phyloP scores from a whole-genome alignment of 2,888 invertebrate genomes.

The Sympetrum striolatum region DNA sequence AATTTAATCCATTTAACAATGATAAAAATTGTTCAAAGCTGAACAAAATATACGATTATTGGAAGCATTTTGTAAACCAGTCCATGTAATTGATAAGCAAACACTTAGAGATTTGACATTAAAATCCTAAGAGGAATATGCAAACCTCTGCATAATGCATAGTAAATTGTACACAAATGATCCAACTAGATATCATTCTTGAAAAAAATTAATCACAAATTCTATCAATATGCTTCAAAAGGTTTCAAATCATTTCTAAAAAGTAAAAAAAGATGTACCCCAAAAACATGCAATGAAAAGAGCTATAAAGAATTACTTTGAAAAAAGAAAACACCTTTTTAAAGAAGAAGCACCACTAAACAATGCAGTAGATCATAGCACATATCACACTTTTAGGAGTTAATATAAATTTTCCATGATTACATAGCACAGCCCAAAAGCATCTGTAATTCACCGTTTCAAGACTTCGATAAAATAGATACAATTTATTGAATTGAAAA shows the following conservation, averaged over 20 bases:
- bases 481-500: slow-evolving; percentile 27
- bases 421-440: slow-evolving; percentile 41
- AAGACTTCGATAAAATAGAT: slow-evolving; percentile 32
- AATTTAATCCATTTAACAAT: slow-evolving; percentile 26
- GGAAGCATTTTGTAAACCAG: slow-evolving; percentile 32
- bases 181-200: slow-evolving; percentile 28
- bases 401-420: slow-evolving; percentile 39
- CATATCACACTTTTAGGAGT: slow-evolving; percentile 41
- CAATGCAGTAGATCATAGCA: slow-evolving; percentile 43
- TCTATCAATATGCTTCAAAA: slow-evolving; percentile 23
- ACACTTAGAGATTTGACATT: slow-evolving; percentile 22
- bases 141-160: slow-evolving; percentile 10
- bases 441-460: slow-evolving; percentile 43
- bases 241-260: slow-evolving; percentile 13
- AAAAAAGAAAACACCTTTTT: slow-evolving; percentile 31
- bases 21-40: slow-evolving; percentile 8
- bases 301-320: slow-evolving; percentile 31
- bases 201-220: slow-evolving; percentile 10
- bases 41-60: slow-evolving; percentile 27
- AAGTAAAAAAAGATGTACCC: slow-evolving; percentile 13
- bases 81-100: slow-evolving; percentile 30
- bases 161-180: slow-evolving; percentile 18
- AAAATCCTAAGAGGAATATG: slow-evolving; percentile 18
- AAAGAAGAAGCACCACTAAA: slow-evolving; percentile 42
- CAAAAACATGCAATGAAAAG: slow-evolving; percentile 34